These are phyloP conservation scores for Arctopsyche grandis DNA, from an alignment of 1,140 invertebrate genomes.

Conservation along the genomic window DNA sequence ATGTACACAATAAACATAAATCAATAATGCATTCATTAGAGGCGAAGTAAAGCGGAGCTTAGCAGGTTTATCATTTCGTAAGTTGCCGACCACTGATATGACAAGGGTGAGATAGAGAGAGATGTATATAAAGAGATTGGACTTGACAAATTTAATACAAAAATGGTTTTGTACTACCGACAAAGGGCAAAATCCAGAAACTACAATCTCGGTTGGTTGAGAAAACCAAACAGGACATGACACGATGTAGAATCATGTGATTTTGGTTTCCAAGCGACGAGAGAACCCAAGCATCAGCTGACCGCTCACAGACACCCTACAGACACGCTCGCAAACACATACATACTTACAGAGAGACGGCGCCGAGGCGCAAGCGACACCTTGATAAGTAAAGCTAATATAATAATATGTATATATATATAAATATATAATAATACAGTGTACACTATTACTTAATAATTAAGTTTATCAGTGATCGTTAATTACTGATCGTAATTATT, in stretches of 20 bases:
- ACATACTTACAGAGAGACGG: conserved; percentile 50
- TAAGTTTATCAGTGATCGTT: conserved; percentile 52
- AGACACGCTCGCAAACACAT: conserved; percentile 42
- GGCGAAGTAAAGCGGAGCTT: conserved; percentile 36
- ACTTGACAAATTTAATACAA: too few relatives aligned
- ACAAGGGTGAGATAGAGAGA: not conserved
- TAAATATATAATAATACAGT: conserved; percentile 53
- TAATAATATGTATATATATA: too few relatives aligned
- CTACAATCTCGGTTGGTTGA: too few relatives aligned
- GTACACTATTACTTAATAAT: conserved; percentile 53
- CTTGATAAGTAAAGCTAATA: conserved; percentile 53
- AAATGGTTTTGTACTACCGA: too few relatives aligned
- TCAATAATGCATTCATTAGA: conserved; percentile 36
- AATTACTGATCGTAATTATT: conserved; percentile 44
- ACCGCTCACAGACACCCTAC: conserved; percentile 42
- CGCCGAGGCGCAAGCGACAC: conserved; percentile 52
- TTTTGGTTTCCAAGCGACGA: conserved; percentile 12
- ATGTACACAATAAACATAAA: conserved; percentile 46
- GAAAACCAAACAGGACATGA: too few relatives aligned
- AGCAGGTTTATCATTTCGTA: conserved; percentile 33
- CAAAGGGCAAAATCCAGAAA: too few relatives aligned
- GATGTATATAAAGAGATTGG: too few relatives aligned
- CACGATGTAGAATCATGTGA: not conserved
- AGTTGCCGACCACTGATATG: conserved; percentile 40
- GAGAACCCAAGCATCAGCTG: conserved; percentile 39